Evolutionary conservation across 2,797 vertebrate genomes (phyloP).

Genomic region (Enteromius fasciolatus): DNA sequence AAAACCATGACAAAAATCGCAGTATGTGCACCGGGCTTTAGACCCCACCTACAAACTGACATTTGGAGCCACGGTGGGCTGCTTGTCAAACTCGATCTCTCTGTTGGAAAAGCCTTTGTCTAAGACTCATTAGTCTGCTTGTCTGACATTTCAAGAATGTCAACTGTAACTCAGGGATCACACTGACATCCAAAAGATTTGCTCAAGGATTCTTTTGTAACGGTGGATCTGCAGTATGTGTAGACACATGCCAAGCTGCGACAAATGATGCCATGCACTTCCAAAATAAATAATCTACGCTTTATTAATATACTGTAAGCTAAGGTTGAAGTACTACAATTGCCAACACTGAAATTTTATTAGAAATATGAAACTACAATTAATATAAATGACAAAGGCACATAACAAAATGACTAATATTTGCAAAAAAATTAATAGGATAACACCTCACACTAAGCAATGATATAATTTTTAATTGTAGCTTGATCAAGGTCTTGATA

Average conservation of each 20-base stretch:
- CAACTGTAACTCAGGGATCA: constrained; percentile 70
- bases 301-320: constrained; percentile 17
- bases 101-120: constrained; percentile 39
- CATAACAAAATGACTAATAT: neutral
- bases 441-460: neutral
- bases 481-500: neutral
- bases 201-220: constrained; percentile 72
- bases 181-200: constrained; percentile 70
- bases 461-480: neutral
- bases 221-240: neutral
- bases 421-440: neutral
- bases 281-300: neutral
- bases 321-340: neutral
- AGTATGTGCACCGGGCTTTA: neutral
- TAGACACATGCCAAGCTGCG: neutral
- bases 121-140: constrained; percentile 68
- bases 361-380: neutral
- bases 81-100: constrained; percentile 34
- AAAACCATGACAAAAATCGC: neutral
- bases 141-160: constrained; percentile 80
- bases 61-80: constrained; percentile 41
- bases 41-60: constrained; percentile 48
- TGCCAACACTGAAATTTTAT: neutral
- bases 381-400: neutral
- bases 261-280: constrained; percentile 1